These are phyloP conservation scores for Ashinkailepas kermadecensis DNA, from an alignment of 2,888 invertebrate species.

Conservation along the genomic window DNA sequence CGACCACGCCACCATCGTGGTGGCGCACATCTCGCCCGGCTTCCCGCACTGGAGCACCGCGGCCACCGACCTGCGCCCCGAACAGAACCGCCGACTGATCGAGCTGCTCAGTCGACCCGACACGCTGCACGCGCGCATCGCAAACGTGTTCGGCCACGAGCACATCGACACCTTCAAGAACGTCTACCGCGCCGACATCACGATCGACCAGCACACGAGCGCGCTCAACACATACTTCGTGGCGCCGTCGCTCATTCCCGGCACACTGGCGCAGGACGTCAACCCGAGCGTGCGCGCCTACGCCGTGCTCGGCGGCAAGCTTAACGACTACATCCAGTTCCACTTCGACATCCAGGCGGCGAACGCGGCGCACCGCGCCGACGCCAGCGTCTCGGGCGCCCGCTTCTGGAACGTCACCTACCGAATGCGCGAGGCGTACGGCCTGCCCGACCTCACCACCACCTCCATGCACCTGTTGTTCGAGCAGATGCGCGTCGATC, in stretches of 20 bases:
- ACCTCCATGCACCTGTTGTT: slow-evolving; percentile 46
- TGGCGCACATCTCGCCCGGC: slow-evolving; percentile 5
- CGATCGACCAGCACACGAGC: not conserved
- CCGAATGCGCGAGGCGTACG: not conserved
- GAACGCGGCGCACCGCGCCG: not conserved
- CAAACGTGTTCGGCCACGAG: slow-evolving; percentile 11
- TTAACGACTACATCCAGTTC: slow-evolving; percentile 4
- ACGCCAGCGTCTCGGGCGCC: not conserved
- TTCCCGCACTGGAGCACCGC: not conserved
- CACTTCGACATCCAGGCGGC: slow-evolving; percentile 1
- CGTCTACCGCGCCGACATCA: not conserved
- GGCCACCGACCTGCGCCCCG: not conserved
- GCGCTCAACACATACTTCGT: slow-evolving; percentile 7
- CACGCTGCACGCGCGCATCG: not conserved
- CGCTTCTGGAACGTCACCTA: slow-evolving; percentile 3
- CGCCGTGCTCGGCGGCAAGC: not conserved
- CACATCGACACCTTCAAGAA: slow-evolving; percentile 22
- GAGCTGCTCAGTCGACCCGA: not conserved
- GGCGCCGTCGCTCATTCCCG: not conserved
- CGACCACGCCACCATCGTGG: not conserved
- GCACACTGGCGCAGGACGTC: not conserved
- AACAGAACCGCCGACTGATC: not conserved
- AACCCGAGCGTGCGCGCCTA: not conserved
- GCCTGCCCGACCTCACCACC: slow-evolving; percentile 73
- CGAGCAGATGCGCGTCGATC: not conserved